Evolutionary conservation across 2,797 vertebrate species (phyloP).

Genomic region (Rhinichthys osculus): DNA sequence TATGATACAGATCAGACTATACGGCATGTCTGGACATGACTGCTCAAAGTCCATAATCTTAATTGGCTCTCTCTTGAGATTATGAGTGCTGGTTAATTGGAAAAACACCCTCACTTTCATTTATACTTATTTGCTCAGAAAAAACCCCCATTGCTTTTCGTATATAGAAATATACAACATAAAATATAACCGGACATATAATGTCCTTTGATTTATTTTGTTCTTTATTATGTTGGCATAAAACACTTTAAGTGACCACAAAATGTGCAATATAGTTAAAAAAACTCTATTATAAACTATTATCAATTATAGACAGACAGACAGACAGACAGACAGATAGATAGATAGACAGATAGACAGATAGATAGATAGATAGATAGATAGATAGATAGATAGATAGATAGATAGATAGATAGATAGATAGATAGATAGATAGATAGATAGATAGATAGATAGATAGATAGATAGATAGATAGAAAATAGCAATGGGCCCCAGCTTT

Average conservation of each 20-base stretch:
- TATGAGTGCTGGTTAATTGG: constrained; percentile 51
- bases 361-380: no score
- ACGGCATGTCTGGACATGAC: constrained; percentile 64
- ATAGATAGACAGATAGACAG: not conserved
- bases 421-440: no score
- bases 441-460: no score
- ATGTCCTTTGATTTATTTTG: not conserved
- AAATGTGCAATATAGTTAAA: not conserved
- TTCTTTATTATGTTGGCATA: not conserved
- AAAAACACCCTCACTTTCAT: constrained; percentile 51
- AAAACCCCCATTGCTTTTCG: not conserved
- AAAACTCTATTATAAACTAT: not conserved
- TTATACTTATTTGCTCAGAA: constrained; percentile 8
- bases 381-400: no score
- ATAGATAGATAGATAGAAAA: not conserved
- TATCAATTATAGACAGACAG: no score
- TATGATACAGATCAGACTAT: constrained; percentile 26
- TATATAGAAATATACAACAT: not conserved
- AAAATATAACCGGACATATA: not conserved
- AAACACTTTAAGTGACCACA: not conserved
- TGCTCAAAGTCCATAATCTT: constrained; percentile 45
- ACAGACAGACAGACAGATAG: no score
- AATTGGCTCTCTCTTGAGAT: constrained; percentile 59
- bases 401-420: no score
- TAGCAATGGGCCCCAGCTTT: constrained; percentile 3